Evolutionary conservation across 2,888 invertebrate species (phyloP).

Genomic region (Rugalucina vietnamica): DNA sequence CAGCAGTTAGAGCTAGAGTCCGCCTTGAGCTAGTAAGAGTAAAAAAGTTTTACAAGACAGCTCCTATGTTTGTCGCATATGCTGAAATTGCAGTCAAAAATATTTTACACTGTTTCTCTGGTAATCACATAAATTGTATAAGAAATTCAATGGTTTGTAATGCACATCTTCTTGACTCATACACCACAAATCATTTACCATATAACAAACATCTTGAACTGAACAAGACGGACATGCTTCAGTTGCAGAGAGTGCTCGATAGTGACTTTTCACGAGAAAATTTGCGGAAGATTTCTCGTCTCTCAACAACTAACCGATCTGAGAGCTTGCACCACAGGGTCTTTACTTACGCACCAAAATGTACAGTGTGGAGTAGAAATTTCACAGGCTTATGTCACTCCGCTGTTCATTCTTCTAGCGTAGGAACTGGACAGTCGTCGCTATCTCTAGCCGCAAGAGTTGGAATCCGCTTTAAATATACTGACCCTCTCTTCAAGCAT

Average conservation of each 20-base stretch:
- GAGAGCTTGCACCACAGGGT: background rate
- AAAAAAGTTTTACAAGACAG: no score
- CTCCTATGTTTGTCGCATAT: no score
- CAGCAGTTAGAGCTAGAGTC: no score
- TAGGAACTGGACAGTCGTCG: conserved; percentile 22
- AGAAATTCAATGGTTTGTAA: no score
- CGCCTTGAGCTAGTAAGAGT: no score
- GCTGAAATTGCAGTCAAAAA: no score
- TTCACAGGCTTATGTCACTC: conserved; percentile 2
- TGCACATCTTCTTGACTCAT: no score
- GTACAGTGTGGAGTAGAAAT: conserved; percentile 28
- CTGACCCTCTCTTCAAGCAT: background rate
- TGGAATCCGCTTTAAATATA: background rate
- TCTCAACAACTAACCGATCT: background rate
- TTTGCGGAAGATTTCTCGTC: background rate
- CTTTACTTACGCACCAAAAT: conserved; percentile 32
- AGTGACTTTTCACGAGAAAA: background rate
- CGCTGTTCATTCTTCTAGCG: conserved; percentile 1
- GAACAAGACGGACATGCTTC: background rate
- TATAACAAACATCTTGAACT: no score
- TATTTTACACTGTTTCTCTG: no score
- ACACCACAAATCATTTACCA: no score
- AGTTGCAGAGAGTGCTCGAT: background rate
- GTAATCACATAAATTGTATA: no score
- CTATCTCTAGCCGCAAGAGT: background rate